These are phyloP conservation scores for Hydrozoanthus tunicans DNA, from an alignment of 64 coral and sea anemone species.

Conservation along the genomic window DNA sequence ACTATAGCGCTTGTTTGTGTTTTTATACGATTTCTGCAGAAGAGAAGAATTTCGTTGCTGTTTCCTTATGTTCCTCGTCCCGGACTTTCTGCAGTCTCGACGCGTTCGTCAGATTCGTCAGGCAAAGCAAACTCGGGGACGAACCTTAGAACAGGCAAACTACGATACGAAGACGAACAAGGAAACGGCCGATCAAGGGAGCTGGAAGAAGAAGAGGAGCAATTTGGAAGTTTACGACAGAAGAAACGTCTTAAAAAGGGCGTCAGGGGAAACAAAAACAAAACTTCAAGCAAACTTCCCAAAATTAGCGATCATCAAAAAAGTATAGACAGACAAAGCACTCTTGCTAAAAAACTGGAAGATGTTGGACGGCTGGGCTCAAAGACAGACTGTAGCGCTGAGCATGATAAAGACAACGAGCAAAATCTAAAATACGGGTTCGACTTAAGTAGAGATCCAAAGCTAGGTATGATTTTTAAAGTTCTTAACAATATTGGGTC, in stretches of 20 bases:
- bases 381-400: not conserved
- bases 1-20: too few relatives aligned
- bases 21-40: conserved; percentile 6
- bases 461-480: conserved; percentile 3
- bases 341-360: not conserved
- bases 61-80: not conserved
- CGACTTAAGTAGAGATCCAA: not conserved
- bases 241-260: conserved; percentile 3
- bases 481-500: not conserved
- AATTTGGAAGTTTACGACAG: not conserved
- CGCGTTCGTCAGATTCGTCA: conserved; percentile 24
- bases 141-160: not conserved
- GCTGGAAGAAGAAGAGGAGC: not conserved
- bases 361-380: too few relatives aligned
- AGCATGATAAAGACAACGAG: not conserved
- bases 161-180: not conserved
- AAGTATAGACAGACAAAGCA: not conserved
- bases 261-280: not conserved
- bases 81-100: not conserved
- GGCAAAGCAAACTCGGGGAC: conserved; percentile 5
- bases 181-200: not conserved
- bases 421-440: not conserved
- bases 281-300: conserved; percentile 28
- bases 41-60: conserved; percentile 9
- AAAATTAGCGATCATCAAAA: not conserved